phyloP scores from a whole-genome alignment of 2,888 invertebrate genomes.

The Melipona bicolor region DNA sequence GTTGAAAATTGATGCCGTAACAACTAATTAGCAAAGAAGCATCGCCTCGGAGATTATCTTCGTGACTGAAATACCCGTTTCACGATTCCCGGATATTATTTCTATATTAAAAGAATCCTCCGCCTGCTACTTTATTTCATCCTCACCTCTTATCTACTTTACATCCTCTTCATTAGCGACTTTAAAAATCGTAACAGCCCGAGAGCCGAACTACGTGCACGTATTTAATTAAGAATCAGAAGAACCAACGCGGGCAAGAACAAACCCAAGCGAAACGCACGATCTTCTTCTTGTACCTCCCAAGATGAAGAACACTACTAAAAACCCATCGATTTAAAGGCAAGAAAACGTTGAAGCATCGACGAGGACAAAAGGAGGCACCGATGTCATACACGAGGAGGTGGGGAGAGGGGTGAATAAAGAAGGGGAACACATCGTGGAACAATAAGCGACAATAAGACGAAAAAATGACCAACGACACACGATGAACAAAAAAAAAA shows the following conservation, averaged over 20 bases:
- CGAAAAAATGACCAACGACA: neutral
- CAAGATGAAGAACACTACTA: neutral
- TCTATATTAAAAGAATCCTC: conserved; percentile 2
- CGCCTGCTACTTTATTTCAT: neutral
- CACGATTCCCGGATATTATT: conserved; percentile 1
- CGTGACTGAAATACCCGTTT: neutral
- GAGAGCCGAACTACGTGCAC: neutral
- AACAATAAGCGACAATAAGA: conserved; percentile 29
- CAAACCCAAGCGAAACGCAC: neutral
- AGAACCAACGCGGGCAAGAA: neutral
- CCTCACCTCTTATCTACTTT: conserved; percentile 11
- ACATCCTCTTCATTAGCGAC: conserved; percentile 11
- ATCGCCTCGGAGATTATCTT: conserved; percentile 3
- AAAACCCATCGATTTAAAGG: neutral
- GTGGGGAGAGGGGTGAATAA: neutral
- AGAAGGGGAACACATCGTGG: conserved; percentile 6
- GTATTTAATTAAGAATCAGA: conserved; percentile 5
- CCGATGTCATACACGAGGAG: conserved; percentile 20
- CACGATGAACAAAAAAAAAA: conserved; percentile 7
- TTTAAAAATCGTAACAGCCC: neutral
- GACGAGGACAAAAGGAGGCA: neutral
- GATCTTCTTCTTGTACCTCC: neutral
- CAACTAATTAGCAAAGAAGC: conserved; percentile 13
- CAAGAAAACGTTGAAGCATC: neutral
- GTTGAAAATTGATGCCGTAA: neutral